Base-by-base conservation (phyloP, 2,888 invertebrate genomes). In the Eupsilia transversa region DNA sequence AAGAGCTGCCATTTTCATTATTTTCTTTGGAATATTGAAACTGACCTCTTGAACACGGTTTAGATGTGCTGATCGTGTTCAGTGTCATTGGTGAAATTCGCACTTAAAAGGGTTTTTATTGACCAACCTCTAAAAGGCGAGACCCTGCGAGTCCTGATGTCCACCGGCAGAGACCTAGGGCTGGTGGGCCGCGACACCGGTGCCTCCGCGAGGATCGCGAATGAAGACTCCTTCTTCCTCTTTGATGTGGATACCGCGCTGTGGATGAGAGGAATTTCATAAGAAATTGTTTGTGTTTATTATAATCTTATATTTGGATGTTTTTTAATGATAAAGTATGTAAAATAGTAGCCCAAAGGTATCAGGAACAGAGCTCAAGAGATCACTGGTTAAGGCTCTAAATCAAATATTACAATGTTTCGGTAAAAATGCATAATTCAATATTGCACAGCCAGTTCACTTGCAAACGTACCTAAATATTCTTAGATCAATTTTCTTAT, bases 181-280 rank as follows among this genome's bases (percentile, higher is more conserved):
- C 95, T 94, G 79, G 94, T 89, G n/a, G 96, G 95, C 10, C 96
- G 94, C 23, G 97, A 97, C 27, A 95, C 92, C 7, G 97, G 96
- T 6, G 96, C 93, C 83, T 97, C 97, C 23, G 97, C 96, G 75
- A 98, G 95, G 84, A 98, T 98, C 79, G 97, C 97, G 91, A 98
- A 98, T 6, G 97, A 97, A 12, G 97, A 96, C 90, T 97, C 97
- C 74, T 97, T 97, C 88, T 97, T 97, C 75, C 97, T 94, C 77
- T 97, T 97, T 35, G 96, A 92, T 61, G 95, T 94, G 83, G 96
- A 92, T 89, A 96, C 92, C 89, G 92, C 91, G 76, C 96, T 96
- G 95, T 52, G 68, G 82, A 87, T 35, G 63, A 85, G 46, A 54
- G 33, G 60, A 14, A n/a, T 57, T 57, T 9, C 56, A 56, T 56